phyloP scores from a whole-genome alignment of 2,888 invertebrate genomes.

The Spilarctia lutea region DNA sequence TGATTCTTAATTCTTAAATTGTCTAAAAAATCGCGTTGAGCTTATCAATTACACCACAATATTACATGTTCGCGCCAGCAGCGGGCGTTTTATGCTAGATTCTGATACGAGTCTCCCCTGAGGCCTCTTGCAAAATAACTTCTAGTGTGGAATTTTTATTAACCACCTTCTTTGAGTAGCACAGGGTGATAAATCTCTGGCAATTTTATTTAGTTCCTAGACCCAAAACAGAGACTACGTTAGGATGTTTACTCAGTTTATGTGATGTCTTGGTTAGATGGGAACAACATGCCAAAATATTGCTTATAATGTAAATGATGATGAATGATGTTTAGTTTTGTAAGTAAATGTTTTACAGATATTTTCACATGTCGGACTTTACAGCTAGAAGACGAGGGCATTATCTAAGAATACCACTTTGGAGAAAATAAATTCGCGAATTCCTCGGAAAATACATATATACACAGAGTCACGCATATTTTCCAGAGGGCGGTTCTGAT shows the following conservation, averaged over 20 bases:
- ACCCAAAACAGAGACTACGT: conserved; percentile 12
- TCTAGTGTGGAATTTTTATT: conserved; percentile 82
- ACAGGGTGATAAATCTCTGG: conserved; percentile 47
- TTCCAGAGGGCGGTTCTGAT: too few species aligned
- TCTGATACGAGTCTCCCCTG: conserved; percentile 75
- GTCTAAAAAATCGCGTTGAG: conserved; percentile 17
- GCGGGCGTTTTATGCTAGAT: conserved; percentile 71
- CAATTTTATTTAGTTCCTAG: conserved; percentile 40
- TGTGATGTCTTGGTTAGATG: conserved; percentile 6
- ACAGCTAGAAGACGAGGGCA: too few species aligned
- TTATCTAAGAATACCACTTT: too few species aligned
- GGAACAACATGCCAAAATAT: conserved; percentile 12
- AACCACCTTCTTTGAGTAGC: conserved; percentile 67
- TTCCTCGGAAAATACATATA: too few species aligned
- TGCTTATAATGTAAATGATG: not conserved
- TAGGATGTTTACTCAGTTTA: conserved; percentile 17
- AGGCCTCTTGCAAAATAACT: conserved; percentile 79
- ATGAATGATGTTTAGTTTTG: too few species aligned
- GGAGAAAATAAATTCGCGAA: too few species aligned
- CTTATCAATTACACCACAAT: conserved; percentile 44
- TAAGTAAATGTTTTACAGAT: too few species aligned
- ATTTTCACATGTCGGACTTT: too few species aligned
- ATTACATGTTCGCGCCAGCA: conserved; percentile 65
- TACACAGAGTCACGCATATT: too few species aligned
- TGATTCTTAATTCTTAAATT: not conserved